A percentile compares a stretch with the other conserved stretches of the same genome.
Evolutionary conservation across 64 coral and sea anemone species (phyloP).

Genomic region (Pocillopora verrucosa): DNA sequence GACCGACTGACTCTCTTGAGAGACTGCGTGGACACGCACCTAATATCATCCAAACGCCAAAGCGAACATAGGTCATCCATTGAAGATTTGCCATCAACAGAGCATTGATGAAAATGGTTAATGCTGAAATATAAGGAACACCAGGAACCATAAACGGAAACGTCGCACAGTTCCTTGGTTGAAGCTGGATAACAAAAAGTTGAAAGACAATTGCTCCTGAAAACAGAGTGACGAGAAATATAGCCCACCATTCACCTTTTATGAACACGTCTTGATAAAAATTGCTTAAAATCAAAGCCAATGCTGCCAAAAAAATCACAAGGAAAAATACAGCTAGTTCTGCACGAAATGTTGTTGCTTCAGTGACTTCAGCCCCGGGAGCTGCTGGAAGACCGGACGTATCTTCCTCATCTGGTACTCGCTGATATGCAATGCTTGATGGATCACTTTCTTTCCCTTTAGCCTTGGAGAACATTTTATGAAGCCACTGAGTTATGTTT

Average conservation of each 20-base stretch:
- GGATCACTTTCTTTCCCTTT: neutral
- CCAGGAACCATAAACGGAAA: conserved; percentile 29
- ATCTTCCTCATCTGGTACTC: neutral
- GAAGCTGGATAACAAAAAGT: conserved; percentile 16
- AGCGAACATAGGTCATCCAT: neutral
- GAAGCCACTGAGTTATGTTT: neutral
- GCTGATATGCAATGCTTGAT: neutral
- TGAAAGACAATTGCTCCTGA: neutral
- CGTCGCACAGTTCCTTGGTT: conserved; percentile 11
- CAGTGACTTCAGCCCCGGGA: neutral
- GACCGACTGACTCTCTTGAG: neutral
- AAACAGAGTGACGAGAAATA: neutral
- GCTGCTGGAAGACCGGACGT: too few relatives aligned
- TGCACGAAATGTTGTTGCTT: conserved; percentile 5
- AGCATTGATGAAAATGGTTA: conserved; percentile 11
- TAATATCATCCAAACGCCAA: conserved; percentile 29
- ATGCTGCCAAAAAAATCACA: neutral
- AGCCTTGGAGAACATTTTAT: neutral
- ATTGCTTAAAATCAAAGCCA: neutral
- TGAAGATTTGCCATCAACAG: conserved; percentile 29
- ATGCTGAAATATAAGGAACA: conserved; percentile 11
- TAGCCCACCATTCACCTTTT: conserved; percentile 13
- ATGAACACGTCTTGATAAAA: neutral
- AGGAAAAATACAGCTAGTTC: conserved; percentile 14
- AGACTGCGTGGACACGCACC: neutral